These are phyloP conservation scores for Crotalus helleri DNA, from an alignment of 2,113 vertebrate species.

Conservation along the genomic window DNA sequence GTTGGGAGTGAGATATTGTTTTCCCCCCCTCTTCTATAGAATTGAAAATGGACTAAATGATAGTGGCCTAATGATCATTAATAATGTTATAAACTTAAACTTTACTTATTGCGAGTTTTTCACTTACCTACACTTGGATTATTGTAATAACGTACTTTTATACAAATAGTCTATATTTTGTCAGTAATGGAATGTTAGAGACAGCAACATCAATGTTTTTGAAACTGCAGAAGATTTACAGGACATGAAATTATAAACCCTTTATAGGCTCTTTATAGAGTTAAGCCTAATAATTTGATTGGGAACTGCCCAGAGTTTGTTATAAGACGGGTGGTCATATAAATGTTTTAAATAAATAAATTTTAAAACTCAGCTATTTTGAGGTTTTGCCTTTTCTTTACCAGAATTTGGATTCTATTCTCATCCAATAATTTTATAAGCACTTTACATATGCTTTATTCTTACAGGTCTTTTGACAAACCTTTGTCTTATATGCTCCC, in stretches of 20 bases:
- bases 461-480: constrained; percentile 10
- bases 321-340: no score
- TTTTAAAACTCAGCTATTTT: background rate
- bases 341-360: no score
- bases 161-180: background rate
- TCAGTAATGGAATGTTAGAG: background rate
- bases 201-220: background rate
- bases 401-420: constrained; percentile 18
- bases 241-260: background rate
- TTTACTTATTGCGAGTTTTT: background rate
- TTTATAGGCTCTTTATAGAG: background rate
- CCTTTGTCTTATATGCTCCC: background rate
- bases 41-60: background rate
- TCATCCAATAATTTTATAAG: background rate
- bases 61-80: background rate
- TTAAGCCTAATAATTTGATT: background rate
- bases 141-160: background rate
- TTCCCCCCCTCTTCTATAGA: no score
- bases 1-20: background rate
- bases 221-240: background rate
- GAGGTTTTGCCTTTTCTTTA: constrained; percentile 10
- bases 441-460: rapidly evolving
- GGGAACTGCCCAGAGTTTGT: background rate
- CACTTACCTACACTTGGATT: background rate
- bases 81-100: background rate